These are phyloP conservation scores for Lepetodrilus schrolli DNA, from an alignment of 2,888 invertebrate species.

Conservation along the genomic window DNA sequence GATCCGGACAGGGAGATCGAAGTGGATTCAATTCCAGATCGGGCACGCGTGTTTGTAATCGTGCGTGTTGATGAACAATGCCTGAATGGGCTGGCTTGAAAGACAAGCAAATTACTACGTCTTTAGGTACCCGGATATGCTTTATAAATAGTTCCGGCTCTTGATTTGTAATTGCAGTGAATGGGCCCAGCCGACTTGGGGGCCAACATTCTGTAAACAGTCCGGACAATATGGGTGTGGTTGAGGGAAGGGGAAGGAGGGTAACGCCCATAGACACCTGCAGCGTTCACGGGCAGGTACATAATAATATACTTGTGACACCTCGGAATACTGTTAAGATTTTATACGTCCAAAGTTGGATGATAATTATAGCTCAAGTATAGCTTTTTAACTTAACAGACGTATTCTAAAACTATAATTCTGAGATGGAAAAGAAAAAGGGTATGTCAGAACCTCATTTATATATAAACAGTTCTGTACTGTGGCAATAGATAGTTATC, in stretches of 20 bases:
- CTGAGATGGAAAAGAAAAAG: no score
- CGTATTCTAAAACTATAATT: no score
- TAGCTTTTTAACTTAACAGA: no score
- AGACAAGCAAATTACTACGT: slow-evolving; percentile 9
- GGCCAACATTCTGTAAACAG: background rate
- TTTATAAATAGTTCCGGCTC: background rate
- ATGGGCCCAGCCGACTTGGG: background rate
- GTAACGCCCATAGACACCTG: background rate
- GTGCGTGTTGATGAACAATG: background rate
- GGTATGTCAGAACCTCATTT: no score
- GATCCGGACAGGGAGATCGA: background rate
- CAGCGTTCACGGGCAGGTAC: background rate
- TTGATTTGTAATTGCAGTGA: background rate
- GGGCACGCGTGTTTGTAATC: background rate
- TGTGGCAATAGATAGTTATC: no score
- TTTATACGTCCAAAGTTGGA: no score
- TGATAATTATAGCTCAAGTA: no score
- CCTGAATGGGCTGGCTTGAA: background rate
- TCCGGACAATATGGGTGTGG: background rate
- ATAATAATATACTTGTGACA: no score
- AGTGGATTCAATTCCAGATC: background rate
- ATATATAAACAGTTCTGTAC: no score
- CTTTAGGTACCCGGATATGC: slow-evolving; percentile 11
- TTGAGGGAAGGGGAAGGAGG: background rate
- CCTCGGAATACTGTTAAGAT: no score